Conservation (phyloP, 2,113 vertebrate species). For the Tachysurus vachellii region DNA sequence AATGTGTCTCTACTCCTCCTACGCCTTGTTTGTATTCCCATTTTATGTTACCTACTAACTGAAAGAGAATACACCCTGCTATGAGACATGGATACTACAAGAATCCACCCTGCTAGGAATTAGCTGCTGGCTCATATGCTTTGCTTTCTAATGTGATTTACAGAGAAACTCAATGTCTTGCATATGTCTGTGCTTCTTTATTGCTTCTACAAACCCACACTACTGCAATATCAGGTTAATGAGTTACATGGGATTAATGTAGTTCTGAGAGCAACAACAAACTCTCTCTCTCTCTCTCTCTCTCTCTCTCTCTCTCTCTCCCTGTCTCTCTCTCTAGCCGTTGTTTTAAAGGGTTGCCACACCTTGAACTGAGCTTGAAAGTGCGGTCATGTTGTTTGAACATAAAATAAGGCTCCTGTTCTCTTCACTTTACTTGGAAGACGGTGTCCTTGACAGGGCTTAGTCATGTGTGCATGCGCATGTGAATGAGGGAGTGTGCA, state of each 20-base stretch:
- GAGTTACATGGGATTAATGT: slow-evolving; percentile 8
- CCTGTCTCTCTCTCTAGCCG: background rate
- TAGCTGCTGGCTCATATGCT: background rate
- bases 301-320: too few species aligned
- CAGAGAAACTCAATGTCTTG: slow-evolving; percentile 12
- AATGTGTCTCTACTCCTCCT: background rate
- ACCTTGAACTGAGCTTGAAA: background rate
- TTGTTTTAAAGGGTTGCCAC: background rate
- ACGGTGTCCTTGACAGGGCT: slow-evolving; percentile 1
- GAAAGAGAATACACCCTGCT: background rate
- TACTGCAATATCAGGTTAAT: slow-evolving; percentile 30
- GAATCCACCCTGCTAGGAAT: background rate
- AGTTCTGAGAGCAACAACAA: background rate
- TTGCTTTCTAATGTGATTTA: slow-evolving; percentile 18
- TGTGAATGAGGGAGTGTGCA: background rate
- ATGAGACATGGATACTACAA: background rate
- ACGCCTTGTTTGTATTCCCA: background rate
- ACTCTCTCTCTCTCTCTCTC: background rate
- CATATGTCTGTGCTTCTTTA: slow-evolving; percentile 18
- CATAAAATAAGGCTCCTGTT: background rate
- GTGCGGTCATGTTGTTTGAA: background rate
- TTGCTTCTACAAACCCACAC: background rate
- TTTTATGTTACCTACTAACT: background rate
- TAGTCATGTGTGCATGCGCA: background rate
- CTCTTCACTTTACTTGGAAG: background rate